phyloP scores from a whole-genome alignment of 1,140 invertebrate species.

The Lamellibrachia luymesi region DNA sequence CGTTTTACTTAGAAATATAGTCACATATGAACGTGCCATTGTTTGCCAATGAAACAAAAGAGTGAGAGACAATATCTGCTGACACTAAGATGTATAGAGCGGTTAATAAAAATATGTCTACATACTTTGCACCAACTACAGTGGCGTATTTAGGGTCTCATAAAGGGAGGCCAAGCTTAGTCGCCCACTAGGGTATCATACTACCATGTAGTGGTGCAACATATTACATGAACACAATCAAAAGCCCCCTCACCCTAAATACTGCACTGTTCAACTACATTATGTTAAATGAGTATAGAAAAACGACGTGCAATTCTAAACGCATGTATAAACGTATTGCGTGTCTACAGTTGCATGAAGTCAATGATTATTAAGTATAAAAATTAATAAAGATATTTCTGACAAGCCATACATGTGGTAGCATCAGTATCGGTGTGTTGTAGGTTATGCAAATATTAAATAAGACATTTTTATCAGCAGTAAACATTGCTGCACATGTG shows the following conservation, averaged over 20 bases:
- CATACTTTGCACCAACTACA: background rate
- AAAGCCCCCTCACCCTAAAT: too few species aligned
- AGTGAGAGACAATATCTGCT: background rate
- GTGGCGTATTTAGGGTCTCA: background rate
- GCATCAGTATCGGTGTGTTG: background rate
- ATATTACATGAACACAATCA: too few species aligned
- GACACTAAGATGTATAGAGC: background rate
- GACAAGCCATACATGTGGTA: background rate
- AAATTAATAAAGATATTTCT: background rate
- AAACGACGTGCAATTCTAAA: background rate
- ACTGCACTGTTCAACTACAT: background rate
- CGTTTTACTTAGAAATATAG: background rate
- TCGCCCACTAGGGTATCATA: too few species aligned
- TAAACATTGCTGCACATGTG: background rate
- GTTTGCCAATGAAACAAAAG: background rate
- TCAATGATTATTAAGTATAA: background rate
- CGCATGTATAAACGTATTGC: background rate
- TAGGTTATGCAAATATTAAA: background rate
- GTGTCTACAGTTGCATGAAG: background rate
- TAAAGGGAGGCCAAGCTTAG: too few species aligned
- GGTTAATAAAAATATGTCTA: background rate
- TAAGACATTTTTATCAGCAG: background rate
- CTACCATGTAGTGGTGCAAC: too few species aligned
- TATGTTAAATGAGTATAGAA: background rate
- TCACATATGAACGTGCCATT: background rate